phyloP scores from a whole-genome alignment of 2,797 vertebrate species.

The Lagodon rhomboides region DNA sequence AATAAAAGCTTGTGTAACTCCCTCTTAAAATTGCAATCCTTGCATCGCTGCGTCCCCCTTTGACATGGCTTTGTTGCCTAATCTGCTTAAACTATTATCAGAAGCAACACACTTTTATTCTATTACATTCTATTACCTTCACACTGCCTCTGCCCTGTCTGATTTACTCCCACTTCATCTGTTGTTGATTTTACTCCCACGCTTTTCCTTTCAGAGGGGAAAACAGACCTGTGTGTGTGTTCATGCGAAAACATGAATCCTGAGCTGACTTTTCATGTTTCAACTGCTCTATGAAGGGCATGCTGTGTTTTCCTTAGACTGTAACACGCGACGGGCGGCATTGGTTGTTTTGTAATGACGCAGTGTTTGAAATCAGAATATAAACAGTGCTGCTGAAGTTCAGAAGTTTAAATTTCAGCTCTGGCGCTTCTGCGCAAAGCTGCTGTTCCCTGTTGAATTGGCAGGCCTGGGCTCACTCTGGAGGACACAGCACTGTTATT shows the following conservation, averaged over 20 bases:
- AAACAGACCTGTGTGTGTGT: slow-evolving; percentile 3
- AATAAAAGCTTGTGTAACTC: slow-evolving; percentile 1
- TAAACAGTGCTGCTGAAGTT: slow-evolving; percentile 5
- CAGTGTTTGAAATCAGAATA: slow-evolving; percentile 5
- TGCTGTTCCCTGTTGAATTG: slow-evolving; percentile 6
- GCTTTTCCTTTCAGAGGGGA: slow-evolving; percentile 1
- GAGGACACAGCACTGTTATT: slow-evolving; percentile 26
- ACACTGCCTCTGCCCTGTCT: background rate
- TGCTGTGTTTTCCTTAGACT: background rate
- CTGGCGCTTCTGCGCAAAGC: slow-evolving; percentile 10
- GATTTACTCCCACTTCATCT: slow-evolving; percentile 1
- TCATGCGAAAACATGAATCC: background rate
- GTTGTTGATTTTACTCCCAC: slow-evolving; percentile 38
- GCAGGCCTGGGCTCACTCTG: slow-evolving; percentile 19
- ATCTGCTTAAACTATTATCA: slow-evolving; percentile 5
- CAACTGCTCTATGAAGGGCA: background rate
- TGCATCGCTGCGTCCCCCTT: background rate
- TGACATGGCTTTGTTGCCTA: slow-evolving; percentile 6
- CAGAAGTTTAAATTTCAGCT: slow-evolving; percentile 7
- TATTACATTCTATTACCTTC: background rate
- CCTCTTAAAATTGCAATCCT: background rate
- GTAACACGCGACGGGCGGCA: background rate
- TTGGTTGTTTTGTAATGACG: background rate
- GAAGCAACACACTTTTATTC: slow-evolving; percentile 13
- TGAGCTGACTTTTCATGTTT: background rate